Evolutionary conservation across 2,113 vertebrate genomes (phyloP).

Genomic region (Rhombomys opimus): DNA sequence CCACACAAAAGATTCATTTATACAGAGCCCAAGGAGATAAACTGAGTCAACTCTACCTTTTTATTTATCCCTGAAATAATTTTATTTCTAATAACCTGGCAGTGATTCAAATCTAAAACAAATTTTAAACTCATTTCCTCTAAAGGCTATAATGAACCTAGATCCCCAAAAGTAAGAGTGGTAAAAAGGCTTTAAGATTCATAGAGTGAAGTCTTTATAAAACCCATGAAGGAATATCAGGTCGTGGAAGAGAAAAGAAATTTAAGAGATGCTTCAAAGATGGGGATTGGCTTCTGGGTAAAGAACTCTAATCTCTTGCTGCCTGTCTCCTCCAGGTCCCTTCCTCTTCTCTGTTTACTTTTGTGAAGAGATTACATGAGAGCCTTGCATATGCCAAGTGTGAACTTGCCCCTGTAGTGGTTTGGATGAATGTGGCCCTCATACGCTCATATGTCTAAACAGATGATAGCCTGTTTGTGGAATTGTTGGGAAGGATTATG

Average conservation of each 20-base stretch:
- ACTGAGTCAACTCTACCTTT: neutral
- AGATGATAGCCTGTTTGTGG: neutral
- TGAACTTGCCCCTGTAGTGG: neutral
- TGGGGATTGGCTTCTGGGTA: constrained; percentile 88
- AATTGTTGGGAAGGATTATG: neutral
- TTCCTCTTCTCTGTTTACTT: neutral
- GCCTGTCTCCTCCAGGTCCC: neutral
- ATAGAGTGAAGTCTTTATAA: neutral
- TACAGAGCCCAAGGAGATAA: neutral
- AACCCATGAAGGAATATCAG: neutral
- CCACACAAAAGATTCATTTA: neutral
- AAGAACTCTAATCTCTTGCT: constrained; percentile 81
- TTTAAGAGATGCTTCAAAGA: constrained; percentile 80
- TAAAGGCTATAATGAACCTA: neutral
- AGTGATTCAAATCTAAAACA: constrained; percentile 24
- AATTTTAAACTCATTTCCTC: neutral
- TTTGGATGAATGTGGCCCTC: neutral
- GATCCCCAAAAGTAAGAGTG: neutral
- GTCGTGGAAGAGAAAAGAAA: neutral
- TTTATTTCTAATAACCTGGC: constrained; percentile 56
- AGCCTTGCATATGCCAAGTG: neutral
- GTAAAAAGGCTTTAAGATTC: neutral
- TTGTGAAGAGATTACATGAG: neutral
- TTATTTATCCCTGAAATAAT: constrained; percentile 20
- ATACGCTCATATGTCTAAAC: neutral